A percentile compares a stretch with the other conserved stretches of the same genome.
phyloP scores from a whole-genome alignment of 37 sponge, comb jelly and placozoan species.

The Haliclona indistincta region DNA sequence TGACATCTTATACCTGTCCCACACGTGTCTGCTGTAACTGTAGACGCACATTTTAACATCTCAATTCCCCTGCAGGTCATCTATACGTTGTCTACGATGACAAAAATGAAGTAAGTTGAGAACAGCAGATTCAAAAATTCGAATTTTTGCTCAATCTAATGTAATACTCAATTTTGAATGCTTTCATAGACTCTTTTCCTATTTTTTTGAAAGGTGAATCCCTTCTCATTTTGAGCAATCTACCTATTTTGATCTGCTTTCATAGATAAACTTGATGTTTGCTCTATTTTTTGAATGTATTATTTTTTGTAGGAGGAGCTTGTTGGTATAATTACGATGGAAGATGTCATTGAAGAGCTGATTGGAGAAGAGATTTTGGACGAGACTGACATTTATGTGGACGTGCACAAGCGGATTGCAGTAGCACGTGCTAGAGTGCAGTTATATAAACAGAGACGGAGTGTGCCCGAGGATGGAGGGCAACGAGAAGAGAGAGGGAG shows the following conservation, averaged over 20 bases:
- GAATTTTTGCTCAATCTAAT: too few species aligned
- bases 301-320: constrained; percentile 42
- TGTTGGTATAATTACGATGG: constrained; percentile 80
- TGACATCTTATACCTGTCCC: too few species aligned
- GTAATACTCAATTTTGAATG: too few species aligned
- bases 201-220: background rate
- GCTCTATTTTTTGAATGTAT: background rate
- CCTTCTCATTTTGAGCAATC: background rate
- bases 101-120: too few species aligned
- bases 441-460: constrained; percentile 12
- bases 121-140: too few species aligned
- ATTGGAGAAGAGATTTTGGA: constrained; percentile 91
- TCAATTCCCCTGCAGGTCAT: constrained; percentile 47
- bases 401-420: constrained; percentile 41
- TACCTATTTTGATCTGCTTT: background rate
- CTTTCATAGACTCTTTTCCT: too few species aligned
- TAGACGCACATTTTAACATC: background rate
- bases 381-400: constrained; percentile 78
- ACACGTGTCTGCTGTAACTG: too few species aligned
- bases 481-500: background rate
- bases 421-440: constrained; percentile 52
- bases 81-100: constrained; percentile 54
- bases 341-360: constrained; percentile 91
- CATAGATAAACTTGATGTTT: background rate
- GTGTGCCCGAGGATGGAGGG: background rate